Conservation (phyloP, 2,888 invertebrate species). For the Ochlodes sylvanus region DNA sequence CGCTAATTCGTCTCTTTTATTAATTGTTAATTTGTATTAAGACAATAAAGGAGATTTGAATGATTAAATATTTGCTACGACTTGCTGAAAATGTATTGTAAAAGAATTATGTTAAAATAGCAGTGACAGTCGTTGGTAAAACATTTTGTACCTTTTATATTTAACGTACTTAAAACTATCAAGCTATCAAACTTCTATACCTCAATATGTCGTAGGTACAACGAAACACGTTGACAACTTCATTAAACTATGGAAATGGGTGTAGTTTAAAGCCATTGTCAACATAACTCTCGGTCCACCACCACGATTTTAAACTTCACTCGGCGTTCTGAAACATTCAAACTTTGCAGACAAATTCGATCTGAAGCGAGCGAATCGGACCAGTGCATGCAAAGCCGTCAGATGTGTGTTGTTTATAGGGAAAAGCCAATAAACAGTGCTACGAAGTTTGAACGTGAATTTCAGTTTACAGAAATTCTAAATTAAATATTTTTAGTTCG, state of each 20-base stretch:
- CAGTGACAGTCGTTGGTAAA: background rate
- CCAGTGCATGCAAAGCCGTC: conserved; percentile 53
- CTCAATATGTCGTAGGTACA: background rate
- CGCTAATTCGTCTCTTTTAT: conserved; percentile 54
- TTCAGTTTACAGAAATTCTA: conserved; percentile 15
- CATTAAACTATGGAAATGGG: conserved; percentile 19
- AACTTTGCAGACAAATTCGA: conserved; percentile 85
- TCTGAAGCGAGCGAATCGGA: conserved; percentile 69
- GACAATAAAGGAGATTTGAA: conserved; percentile 49
- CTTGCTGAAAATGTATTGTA: conserved; percentile 24
- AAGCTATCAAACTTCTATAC: background rate
- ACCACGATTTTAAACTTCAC: conserved; percentile 64
- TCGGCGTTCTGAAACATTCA: conserved; percentile 74
- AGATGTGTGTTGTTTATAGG: conserved; percentile 22
- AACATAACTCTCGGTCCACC: conserved; percentile 57
- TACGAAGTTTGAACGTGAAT: conserved; percentile 4
- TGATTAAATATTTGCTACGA: conserved; percentile 49
- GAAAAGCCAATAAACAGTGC: conserved; percentile 22
- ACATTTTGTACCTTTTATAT: background rate
- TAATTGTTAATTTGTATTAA: conserved; percentile 69
- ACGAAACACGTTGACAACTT: conserved; percentile 14
- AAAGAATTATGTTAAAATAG: conserved; percentile 18
- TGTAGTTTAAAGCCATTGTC: conserved; percentile 21
- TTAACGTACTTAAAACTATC: no score
- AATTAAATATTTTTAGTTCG: conserved; percentile 5